Evolutionary conservation across 2,113 vertebrate species (phyloP).

Genomic region (Dicaeum eximium): DNA sequence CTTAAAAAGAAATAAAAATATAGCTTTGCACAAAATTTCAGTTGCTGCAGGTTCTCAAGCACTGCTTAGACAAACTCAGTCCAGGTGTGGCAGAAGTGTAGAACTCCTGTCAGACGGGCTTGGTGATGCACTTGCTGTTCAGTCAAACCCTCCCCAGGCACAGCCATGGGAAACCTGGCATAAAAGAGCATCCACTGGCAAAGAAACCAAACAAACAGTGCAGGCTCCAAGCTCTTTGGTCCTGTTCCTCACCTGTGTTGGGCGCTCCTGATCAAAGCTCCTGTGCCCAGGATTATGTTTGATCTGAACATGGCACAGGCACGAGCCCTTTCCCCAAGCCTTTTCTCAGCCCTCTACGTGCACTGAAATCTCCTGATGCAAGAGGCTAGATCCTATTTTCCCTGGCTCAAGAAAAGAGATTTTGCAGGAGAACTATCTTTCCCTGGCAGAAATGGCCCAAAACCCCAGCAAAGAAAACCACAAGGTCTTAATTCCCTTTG

Average conservation of each 20-base stretch:
- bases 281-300: background rate
- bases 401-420: background rate
- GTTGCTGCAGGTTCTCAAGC: background rate
- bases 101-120: background rate
- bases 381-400: background rate
- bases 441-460: background rate
- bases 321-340: rapidly evolving
- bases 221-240: background rate
- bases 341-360: background rate
- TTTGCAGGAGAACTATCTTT: background rate
- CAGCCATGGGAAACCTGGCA: background rate
- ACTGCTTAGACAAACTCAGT: background rate
- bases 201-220: background rate
- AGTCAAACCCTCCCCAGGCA: rapidly evolving
- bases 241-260: rapidly evolving
- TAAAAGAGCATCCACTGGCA: background rate
- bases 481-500: background rate
- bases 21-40: background rate
- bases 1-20: background rate
- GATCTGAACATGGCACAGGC: background rate
- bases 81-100: background rate
- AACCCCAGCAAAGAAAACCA: background rate
- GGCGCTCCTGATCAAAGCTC: background rate
- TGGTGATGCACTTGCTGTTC: background rate
- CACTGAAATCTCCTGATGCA: background rate